A percentile compares a stretch with the other conserved stretches of the same genome.
These are phyloP conservation scores for Sesamia nonagrioides DNA, from an alignment of 1,140 invertebrate genomes.

Conservation along the genomic window DNA sequence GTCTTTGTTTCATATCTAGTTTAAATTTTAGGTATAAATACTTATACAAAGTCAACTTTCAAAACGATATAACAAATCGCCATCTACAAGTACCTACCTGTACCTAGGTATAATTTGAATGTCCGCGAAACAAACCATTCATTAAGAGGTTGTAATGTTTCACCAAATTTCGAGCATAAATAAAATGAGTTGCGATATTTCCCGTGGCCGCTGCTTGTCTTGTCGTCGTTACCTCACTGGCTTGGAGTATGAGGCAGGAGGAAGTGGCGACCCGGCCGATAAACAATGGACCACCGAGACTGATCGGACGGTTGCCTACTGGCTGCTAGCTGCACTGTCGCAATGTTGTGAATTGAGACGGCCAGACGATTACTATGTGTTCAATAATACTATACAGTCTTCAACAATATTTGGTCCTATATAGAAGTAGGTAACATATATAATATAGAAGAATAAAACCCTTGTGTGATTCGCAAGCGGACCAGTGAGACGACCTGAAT, in stretches of 20 bases:
- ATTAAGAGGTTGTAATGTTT: no score
- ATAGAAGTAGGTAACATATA: not conserved
- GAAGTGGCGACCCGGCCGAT: constrained; percentile 37
- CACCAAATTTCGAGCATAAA: no score
- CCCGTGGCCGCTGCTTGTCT: constrained; percentile 2
- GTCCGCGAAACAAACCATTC: no score
- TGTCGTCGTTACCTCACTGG: constrained; percentile 6
- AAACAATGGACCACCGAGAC: constrained; percentile 45
- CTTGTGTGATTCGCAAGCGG: not conserved
- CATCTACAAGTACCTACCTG: not conserved
- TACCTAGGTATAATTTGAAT: not conserved
- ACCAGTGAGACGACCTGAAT: not conserved
- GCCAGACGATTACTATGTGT: not conserved
- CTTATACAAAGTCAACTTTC: not conserved
- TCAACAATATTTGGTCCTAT: not conserved
- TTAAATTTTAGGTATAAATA: not conserved
- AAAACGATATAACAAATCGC: constrained; percentile 6
- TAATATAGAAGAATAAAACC: not conserved
- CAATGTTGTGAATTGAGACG: not conserved
- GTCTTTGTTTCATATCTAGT: not conserved
- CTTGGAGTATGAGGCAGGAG: not conserved
- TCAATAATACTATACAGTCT: no score
- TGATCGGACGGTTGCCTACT: constrained; percentile 30
- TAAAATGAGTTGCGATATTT: constrained; percentile 41
- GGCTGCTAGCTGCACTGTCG: not conserved